A percentile compares a stretch with the other conserved stretches of the same genome.
These are phyloP conservation scores for Glaucidium brasilianum DNA, from an alignment of 2,113 vertebrate species.

Conservation along the genomic window DNA sequence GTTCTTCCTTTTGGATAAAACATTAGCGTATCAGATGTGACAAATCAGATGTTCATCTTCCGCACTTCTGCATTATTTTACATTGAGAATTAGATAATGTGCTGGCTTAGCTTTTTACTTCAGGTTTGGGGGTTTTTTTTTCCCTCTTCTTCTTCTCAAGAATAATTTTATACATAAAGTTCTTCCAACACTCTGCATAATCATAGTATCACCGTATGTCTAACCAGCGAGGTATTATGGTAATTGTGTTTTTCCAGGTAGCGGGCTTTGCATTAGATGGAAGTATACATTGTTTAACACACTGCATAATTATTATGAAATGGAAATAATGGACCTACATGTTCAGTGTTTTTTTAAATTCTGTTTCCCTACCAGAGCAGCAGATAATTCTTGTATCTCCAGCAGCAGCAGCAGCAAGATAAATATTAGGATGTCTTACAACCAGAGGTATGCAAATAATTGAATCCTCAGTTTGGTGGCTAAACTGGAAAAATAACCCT, in stretches of 20 bases:
- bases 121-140: background rate
- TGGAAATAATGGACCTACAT: slow-evolving; percentile 26
- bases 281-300: slow-evolving; percentile 43
- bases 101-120: slow-evolving; percentile 77
- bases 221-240: slow-evolving; percentile 65
- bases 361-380: slow-evolving; percentile 3
- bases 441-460: slow-evolving; percentile 36
- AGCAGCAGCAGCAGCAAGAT: background rate
- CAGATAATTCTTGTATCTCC: slow-evolving; percentile 29
- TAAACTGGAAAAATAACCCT: slow-evolving; percentile 34
- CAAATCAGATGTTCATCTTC: slow-evolving; percentile 99
- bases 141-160: slow-evolving; percentile 36
- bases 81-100: slow-evolving; percentile 82
- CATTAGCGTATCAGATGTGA: slow-evolving; percentile 99
- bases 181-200: slow-evolving; percentile 69
- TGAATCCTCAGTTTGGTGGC: slow-evolving; percentile 11
- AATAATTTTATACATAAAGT: slow-evolving; percentile 74
- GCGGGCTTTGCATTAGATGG: background rate
- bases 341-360: background rate
- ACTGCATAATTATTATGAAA: slow-evolving; percentile 31
- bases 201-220: slow-evolving; percentile 60
- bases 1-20: slow-evolving; percentile 99
- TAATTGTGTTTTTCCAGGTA: slow-evolving; percentile 64
- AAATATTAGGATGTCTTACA: slow-evolving; percentile 51
- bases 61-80: slow-evolving; percentile 85